Base-by-base conservation (phyloP, 2,888 invertebrate genomes). In the Drosophila tanythrix region DNA sequence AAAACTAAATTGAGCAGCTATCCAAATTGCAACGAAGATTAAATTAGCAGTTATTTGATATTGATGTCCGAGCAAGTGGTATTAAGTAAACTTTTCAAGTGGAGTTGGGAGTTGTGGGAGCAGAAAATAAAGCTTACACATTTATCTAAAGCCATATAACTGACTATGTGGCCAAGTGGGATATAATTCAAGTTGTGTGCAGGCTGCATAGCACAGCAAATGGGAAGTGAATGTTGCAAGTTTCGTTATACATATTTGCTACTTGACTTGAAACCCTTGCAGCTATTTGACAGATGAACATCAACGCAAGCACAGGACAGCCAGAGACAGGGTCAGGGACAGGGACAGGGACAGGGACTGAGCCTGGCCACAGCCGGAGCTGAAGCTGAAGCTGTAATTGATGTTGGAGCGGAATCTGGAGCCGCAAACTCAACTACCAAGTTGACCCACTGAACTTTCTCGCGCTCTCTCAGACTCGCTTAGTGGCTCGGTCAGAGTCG, bases 381-480 rank as follows among this genome's bases (percentile, higher is more conserved):
- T 11, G 36, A 13, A 27, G 50, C 50, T 18, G 40, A 7, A 48
- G 25, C 48, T 21, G 36, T 31, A 51, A 46, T 46, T 46, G 25
- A 15, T 46, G 53, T 40, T 27, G 29, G 35, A 59, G 51, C 33
- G 15, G n/a, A 25, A 35, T 52, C 36, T 43, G 35, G 18, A 61
- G 53, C 52, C 60, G 43, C 31, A 70, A 55, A 4, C 57, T n/a
- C 8, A 52, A 46, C 62, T 40, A 58, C 46, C 62, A 59, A 43
- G 38, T 75, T 79, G 78, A 79, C 78, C 79, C 79, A 79, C 67
- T 79, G 79, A 79, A 79, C 78, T 79, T 71, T 79, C 75, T 68
- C 79, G 75, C 70, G 75, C 77, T 78, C 77, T 68, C 66, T 36
- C 46, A 40, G 69, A 55, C 43, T 55, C 72, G 55, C 36, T 51